Percentiles rank a stretch among this genome's conserved stretches.
These are phyloP conservation scores for Poeciliopsis prolifica DNA, from an alignment of 2,113 vertebrate genomes.

Conservation along the genomic window DNA sequence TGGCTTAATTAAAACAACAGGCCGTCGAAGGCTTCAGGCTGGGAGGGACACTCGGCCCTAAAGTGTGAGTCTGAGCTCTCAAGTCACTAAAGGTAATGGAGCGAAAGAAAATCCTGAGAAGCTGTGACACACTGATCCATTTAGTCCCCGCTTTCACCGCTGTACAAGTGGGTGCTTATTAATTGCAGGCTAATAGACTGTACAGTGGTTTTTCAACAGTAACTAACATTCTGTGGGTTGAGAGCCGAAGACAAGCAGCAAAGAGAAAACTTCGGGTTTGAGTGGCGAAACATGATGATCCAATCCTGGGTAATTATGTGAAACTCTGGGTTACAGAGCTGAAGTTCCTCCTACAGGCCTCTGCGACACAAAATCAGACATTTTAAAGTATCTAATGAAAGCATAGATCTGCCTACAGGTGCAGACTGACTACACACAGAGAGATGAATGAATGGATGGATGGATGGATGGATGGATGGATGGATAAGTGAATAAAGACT, in stretches of 20 bases:
- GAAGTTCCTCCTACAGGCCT: too few species aligned
- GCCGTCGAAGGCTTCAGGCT: slow-evolving; percentile 20
- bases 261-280: not conserved
- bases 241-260: not conserved
- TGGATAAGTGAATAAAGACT: too few species aligned
- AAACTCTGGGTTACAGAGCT: too few species aligned
- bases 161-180: slow-evolving; percentile 1
- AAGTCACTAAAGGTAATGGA: slow-evolving; percentile 6
- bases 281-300: too few species aligned
- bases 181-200: not conserved
- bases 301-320: too few species aligned
- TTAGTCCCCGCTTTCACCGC: not conserved
- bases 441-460: too few species aligned
- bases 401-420: too few species aligned
- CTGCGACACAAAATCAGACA: too few species aligned
- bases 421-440: too few species aligned
- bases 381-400: too few species aligned
- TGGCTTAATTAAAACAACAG: slow-evolving; percentile 61
- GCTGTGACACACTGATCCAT: slow-evolving; percentile 1
- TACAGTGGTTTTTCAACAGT: not conserved
- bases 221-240: not conserved
- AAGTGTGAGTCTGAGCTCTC: slow-evolving; percentile 38
- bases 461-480: too few species aligned
- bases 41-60: not conserved
- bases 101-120: slow-evolving; percentile 12